Percentiles rank a stretch among this genome's conserved stretches.
phyloP scores from a whole-genome alignment of 2,888 invertebrate species.

The Drosophila diplacantha region DNA sequence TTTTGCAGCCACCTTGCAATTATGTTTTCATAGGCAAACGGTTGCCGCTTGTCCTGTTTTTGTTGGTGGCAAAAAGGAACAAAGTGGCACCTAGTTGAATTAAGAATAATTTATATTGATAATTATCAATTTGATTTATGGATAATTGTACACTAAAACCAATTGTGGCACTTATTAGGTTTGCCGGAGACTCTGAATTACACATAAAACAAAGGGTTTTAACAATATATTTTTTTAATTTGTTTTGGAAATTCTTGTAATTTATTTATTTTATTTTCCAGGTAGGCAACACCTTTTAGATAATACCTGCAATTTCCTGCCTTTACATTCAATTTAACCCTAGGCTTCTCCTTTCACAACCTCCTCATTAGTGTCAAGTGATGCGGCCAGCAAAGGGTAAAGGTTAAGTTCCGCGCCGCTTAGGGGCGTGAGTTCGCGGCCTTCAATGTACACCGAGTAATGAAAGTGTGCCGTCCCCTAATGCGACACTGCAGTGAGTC shows the following conservation, averaged over 20 bases:
- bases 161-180: background rate
- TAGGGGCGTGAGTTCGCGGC: background rate
- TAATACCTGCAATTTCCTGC: too few species aligned
- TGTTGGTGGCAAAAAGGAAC: background rate
- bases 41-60: background rate
- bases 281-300: too few species aligned
- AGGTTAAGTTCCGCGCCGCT: constrained; percentile 11
- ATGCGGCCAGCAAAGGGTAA: constrained; percentile 8
- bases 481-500: constrained; percentile 7
- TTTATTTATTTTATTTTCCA: background rate
- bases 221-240: background rate
- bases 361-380: constrained; percentile 17
- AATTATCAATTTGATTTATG: constrained; percentile 1
- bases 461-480: constrained; percentile 11
- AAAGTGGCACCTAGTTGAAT: constrained; percentile 1
- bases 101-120: constrained; percentile 5
- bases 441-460: constrained; percentile 1
- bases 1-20: constrained; percentile 16
- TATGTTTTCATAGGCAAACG: constrained; percentile 1
- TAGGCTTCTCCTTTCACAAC: background rate
- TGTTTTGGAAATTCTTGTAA: background rate
- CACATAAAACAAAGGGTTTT: background rate
- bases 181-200: background rate
- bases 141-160: background rate
- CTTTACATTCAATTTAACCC: constrained; percentile 1